Conservation (phyloP, 2,113 vertebrate species). For the Oncorhynchus masou region DNA sequence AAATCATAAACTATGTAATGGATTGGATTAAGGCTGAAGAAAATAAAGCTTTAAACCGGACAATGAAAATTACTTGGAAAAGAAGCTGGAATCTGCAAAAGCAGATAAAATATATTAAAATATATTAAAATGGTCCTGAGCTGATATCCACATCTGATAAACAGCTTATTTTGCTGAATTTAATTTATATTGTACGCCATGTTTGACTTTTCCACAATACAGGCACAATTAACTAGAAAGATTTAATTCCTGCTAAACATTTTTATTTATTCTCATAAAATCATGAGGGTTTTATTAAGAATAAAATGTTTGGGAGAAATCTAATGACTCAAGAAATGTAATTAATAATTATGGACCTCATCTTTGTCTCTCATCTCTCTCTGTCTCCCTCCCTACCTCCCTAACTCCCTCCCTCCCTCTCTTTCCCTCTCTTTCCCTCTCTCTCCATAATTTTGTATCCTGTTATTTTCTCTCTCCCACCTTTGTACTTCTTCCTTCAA, state of each 20-base stretch:
- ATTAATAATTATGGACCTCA: background rate
- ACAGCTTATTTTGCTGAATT: constrained; percentile 20
- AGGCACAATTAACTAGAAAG: background rate
- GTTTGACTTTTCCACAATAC: background rate
- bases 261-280: background rate
- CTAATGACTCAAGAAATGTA: background rate
- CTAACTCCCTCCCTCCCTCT: no score
- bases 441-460: background rate
- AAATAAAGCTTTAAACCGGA: constrained; percentile 38
- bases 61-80: constrained; percentile 32
- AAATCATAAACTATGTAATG: constrained; percentile 19
- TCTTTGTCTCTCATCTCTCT: background rate
- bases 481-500: background rate
- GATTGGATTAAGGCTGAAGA: constrained; percentile 44
- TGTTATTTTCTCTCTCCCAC: background rate
- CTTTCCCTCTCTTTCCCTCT: background rate
- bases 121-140: constrained; percentile 36
- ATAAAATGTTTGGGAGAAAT: background rate
- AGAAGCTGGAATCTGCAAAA: constrained; percentile 13
- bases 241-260: background rate
- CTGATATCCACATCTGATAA: constrained; percentile 29
- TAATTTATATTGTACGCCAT: background rate
- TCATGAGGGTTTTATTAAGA: background rate
- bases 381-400: no score
- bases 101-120: constrained; percentile 30